Base-by-base conservation (phyloP, 2,888 invertebrate genomes). In the Ommatoiulus sabulosus region DNA sequence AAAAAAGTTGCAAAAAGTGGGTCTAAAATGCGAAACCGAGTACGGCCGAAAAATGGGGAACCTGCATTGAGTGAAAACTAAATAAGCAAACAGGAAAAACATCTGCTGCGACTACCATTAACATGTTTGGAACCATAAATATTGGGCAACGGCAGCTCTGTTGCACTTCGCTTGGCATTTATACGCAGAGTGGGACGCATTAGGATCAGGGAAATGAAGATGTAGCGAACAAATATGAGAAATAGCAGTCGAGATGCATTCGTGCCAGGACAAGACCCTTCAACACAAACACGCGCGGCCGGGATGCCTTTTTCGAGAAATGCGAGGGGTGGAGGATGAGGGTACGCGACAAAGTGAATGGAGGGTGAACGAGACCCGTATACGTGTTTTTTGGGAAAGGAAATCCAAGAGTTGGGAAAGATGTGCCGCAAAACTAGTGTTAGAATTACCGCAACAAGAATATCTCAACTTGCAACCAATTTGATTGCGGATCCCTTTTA, bases 61-160 rank as follows among this genome's bases (percentile, higher is more conserved):
- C 5, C n/a, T 44, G 87, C 87, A 87, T 87, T 48, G 87, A 87
- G 87, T 87, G 57, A 87, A 87, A 52, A 87, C 87, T 46, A 87
- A 87, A 52, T 87, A 87, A 87, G 87, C 87, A 87, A 87, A 87
- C 87, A 87, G 87, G 57, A 52, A 87, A 46, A 87, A 87, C 87
- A 87, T 87, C 87, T 87, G 87, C 48, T 87, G 35, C 35, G 48
- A 52, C 35, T 48, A 52, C 44, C 46, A 48, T 43, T 52, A 46
- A 87, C 87, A 87, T 43, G 35, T 52, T 52, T 35, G 87, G 87
- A 87, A 87, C 46, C 87, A 48, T 87, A 87, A 87, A 87, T 87
- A 87, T 72, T 72, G 72, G 72, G 72, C 72, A 72, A 72, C 72
- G 72, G 72, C 72, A 72, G 20, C 72, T 72, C 72, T 24, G 72